Percentiles rank a stretch among this genome's conserved stretches.
Conservation (phyloP, 1,140 invertebrate species). For the Bombus ignitus region DNA sequence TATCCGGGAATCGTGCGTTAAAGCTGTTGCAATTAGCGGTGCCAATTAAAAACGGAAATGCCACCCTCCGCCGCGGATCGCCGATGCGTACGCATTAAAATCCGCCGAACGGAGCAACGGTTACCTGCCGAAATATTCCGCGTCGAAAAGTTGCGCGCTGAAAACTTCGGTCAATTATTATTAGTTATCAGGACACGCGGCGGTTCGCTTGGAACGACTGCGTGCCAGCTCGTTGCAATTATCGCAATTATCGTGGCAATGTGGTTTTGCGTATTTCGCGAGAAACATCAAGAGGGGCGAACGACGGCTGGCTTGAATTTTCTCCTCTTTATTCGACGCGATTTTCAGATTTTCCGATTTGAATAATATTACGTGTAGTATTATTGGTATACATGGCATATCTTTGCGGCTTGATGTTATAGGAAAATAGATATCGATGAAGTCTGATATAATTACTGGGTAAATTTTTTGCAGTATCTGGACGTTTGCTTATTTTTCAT, state of each 20-base stretch:
- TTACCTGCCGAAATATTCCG: constrained; percentile 11
- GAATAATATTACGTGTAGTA: neutral
- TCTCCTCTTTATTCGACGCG: neutral
- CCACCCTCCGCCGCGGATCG: neutral
- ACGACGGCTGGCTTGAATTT: too few relatives aligned
- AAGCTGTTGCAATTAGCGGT: constrained; percentile 57
- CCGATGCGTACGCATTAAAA: constrained; percentile 2
- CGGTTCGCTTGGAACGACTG: neutral
- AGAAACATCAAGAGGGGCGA: too few relatives aligned
- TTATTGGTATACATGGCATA: neutral
- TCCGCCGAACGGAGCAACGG: neutral
- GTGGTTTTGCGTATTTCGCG: neutral
- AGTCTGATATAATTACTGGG: neutral
- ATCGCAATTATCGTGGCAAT: neutral
- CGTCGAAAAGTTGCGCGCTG: neutral
- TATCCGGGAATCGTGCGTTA: constrained; percentile 51
- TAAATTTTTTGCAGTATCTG: neutral
- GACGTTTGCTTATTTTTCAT: neutral
- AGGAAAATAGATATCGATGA: neutral
- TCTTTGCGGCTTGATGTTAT: neutral
- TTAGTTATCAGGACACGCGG: neutral
- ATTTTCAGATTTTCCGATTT: neutral
- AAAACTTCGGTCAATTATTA: constrained; percentile 50
- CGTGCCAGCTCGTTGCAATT: constrained; percentile 5
- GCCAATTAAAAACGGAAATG: constrained; percentile 63